phyloP scores from a whole-genome alignment of 2,113 vertebrate genomes.

The Anhinga anhinga region DNA sequence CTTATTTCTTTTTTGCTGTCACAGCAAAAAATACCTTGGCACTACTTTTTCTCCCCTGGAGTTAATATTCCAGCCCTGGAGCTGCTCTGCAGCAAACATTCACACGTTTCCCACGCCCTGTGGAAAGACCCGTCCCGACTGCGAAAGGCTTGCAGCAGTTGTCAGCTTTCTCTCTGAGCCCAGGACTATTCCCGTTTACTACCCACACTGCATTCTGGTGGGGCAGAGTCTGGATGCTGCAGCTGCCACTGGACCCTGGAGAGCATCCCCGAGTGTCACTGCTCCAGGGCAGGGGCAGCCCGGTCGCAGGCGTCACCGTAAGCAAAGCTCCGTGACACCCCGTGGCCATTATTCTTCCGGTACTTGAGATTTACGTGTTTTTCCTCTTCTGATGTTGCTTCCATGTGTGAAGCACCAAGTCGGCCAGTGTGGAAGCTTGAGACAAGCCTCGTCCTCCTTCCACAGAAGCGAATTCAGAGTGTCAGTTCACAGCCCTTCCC shows the following conservation, averaged over 20 bases:
- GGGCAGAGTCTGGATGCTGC: background rate
- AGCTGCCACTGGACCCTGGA: background rate
- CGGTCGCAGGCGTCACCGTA: accelerated
- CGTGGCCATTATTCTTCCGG: accelerated
- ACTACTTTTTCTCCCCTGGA: too few relatives aligned
- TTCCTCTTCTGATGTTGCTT: background rate
- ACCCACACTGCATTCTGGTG: accelerated
- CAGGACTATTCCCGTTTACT: accelerated
- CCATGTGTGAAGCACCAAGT: accelerated
- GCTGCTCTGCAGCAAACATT: background rate
- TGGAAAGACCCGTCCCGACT: accelerated
- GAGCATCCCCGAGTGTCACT: accelerated
- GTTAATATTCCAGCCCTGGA: background rate
- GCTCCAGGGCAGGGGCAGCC: background rate
- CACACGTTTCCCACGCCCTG: accelerated
- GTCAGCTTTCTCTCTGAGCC: background rate
- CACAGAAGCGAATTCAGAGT: background rate
- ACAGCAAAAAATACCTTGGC: background rate
- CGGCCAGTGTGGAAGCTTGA: background rate
- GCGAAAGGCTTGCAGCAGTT: accelerated
- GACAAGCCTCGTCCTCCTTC: background rate
- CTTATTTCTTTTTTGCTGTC: background rate
- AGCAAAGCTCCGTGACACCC: background rate
- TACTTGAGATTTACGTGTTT: background rate
- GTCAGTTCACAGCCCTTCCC: background rate